Base-by-base conservation (phyloP, 2,888 invertebrate genomes). In the Tubulanus polymorphus region DNA sequence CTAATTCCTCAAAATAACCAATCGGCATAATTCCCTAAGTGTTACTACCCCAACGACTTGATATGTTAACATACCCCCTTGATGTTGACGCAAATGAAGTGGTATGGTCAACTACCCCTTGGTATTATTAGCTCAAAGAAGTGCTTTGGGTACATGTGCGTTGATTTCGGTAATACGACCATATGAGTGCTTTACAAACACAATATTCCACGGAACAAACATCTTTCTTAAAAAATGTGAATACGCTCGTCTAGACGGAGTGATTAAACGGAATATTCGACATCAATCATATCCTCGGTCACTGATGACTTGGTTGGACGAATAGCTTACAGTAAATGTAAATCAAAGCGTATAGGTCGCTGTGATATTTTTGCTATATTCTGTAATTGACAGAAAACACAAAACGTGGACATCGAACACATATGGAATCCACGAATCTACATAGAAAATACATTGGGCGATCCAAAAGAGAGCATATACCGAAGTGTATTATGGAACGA, bases 391-490 rank as follows among this genome's bases (percentile, higher is more conserved):
- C n/a, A n/a, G n/a, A n/a, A n/a, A n/a, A n/a, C n/a, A n/a, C n/a
- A n/a, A n/a, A n/a, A n/a, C 18, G 54, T 67, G 35, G 70, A 71
- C 35, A 68, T 67, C 48, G 57, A 63, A n/a, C 63, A 67, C 45
- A 60, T 68, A 46, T 75, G 75, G 75, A 72, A 68, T 54, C 75
- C 75, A 5, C 71, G 73, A 57, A 54, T 75, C 15, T 73, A 70
- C 55, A 71, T 75, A 20, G 74, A 74, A 51, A 75, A 75, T 56
- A 68, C 70, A 5, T 61, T 73, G 6, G 73, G 74, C 2, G 75
- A 75, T 49, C 71, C 72, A 1, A 75, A 74, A 56, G 73, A 74
- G 57, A 67, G 65, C 48, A 63, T 71, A 5, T 63, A 70, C 26
- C 69, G 71, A 50, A 63, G 68, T 41, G 60, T 70, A 8, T 56